These are phyloP conservation scores for Pelagia noctiluca DNA, from an alignment of 30 jellyfish, hydroid and myxozoan species.

Conservation along the genomic window DNA sequence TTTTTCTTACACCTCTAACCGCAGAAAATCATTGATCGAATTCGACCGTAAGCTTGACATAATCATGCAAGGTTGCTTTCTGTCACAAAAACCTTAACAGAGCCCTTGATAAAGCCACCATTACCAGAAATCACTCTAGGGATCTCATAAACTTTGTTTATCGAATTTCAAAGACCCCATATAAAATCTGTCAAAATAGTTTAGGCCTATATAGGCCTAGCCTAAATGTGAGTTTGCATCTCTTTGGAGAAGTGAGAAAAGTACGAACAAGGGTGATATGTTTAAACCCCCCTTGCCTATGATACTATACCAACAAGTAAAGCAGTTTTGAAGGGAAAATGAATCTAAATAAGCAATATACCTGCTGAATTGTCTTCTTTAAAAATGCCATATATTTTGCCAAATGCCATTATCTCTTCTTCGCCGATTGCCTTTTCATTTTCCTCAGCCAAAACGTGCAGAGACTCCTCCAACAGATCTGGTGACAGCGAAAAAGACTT, in stretches of 20 bases:
- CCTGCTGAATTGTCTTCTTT: constrained; percentile 86
- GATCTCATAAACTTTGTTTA: no score
- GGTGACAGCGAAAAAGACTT: constrained; percentile 60
- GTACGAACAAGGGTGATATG: no score
- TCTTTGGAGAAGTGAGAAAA: neutral
- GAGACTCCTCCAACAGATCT: constrained; percentile 82
- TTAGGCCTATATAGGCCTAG: neutral
- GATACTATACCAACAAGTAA: no score
- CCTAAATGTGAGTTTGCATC: neutral
- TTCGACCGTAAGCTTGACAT: constrained; percentile 12
- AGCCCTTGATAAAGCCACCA: no score
- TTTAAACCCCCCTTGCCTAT: no score
- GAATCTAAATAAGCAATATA: neutral
- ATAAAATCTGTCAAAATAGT: no score
- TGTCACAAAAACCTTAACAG: neutral
- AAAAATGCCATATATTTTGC: constrained; percentile 67
- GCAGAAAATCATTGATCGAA: no score
- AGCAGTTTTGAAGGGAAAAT: neutral
- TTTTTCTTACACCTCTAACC: no score
- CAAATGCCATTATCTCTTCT: no score
- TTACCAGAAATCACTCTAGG: no score
- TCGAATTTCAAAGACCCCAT: no score
- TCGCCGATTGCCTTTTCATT: constrained; percentile 65
- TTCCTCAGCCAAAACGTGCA: constrained; percentile 83
- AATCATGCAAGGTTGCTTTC: neutral